These are phyloP conservation scores for Epinotia nisella DNA, from an alignment of 2,888 invertebrate genomes.

Conservation along the genomic window DNA sequence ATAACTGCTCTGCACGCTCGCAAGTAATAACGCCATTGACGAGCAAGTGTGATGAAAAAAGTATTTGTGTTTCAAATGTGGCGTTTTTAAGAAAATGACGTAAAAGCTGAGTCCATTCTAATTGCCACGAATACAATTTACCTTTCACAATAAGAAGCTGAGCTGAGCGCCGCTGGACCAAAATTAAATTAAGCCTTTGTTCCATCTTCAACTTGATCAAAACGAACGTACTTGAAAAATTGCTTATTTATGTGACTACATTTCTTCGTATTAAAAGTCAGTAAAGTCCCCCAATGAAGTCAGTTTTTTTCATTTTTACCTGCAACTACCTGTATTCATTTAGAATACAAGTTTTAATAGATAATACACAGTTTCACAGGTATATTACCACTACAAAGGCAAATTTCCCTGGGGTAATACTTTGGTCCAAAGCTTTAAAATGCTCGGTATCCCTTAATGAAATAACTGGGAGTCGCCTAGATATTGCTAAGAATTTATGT, in stretches of 20 bases:
- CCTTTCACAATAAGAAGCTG: slow-evolving; percentile 42
- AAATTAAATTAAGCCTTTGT: slow-evolving; percentile 46
- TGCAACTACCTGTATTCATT: no score
- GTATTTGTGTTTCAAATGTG: slow-evolving; percentile 5
- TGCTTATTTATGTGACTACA: slow-evolving; percentile 15
- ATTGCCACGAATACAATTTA: slow-evolving; percentile 39
- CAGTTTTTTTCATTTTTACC: not conserved
- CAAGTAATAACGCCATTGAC: no score
- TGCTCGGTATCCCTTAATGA: slow-evolving; percentile 32
- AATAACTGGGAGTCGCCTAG: slow-evolving; percentile 37
- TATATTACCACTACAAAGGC: slow-evolving; percentile 22
- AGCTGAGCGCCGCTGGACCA: slow-evolving; percentile 34
- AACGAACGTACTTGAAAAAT: slow-evolving; percentile 23
- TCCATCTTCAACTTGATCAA: slow-evolving; percentile 30
- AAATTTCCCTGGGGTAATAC: slow-evolving; percentile 37
- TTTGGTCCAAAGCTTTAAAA: slow-evolving; percentile 36
- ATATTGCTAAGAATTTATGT: slow-evolving; percentile 42
- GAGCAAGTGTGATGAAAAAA: no score
- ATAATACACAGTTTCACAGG: slow-evolving; percentile 23
- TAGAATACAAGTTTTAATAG: slow-evolving; percentile 14
- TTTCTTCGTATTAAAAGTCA: slow-evolving; percentile 19
- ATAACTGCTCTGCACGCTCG: no score
- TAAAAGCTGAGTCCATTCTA: slow-evolving; percentile 33
- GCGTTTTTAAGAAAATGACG: slow-evolving; percentile 28
- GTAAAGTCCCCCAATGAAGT: not conserved